Evolutionary conservation across 2,113 vertebrate genomes (phyloP).

Genomic region (Gopherus evgoodei): DNA sequence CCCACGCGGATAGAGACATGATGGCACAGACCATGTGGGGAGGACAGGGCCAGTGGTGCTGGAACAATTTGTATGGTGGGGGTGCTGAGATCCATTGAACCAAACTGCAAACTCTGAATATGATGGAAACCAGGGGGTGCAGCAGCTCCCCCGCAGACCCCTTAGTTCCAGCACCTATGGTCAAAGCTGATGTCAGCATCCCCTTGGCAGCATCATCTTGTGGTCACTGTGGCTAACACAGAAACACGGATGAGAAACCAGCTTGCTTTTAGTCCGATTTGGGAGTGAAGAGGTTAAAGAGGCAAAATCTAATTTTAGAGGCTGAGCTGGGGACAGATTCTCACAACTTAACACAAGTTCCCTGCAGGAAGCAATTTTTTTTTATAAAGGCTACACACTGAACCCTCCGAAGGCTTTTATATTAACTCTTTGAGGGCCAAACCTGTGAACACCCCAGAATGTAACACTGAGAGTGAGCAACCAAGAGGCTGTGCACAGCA

Average conservation of each 20-base stretch:
- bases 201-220: neutral
- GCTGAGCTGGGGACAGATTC: conserved; percentile 6
- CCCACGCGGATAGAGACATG: neutral
- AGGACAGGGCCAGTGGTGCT: too few relatives aligned
- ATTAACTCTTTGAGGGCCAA: neutral
- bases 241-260: neutral
- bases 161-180: neutral
- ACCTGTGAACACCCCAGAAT: neutral
- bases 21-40: neutral
- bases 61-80: too few relatives aligned
- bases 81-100: neutral
- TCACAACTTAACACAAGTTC: conserved; percentile 5
- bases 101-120: neutral
- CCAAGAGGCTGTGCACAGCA: neutral
- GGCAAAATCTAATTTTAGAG: neutral
- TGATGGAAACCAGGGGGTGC: too few relatives aligned
- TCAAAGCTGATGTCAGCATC: neutral
- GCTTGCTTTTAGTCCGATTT: neutral
- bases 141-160: neutral
- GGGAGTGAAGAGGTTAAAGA: neutral
- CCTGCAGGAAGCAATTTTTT: neutral
- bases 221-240: neutral
- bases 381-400: neutral
- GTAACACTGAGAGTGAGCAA: neutral
- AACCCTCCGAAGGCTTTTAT: neutral